Conservation (phyloP, 35 echinoderm and acorn worm species). For the Lytechinus pictus region DNA sequence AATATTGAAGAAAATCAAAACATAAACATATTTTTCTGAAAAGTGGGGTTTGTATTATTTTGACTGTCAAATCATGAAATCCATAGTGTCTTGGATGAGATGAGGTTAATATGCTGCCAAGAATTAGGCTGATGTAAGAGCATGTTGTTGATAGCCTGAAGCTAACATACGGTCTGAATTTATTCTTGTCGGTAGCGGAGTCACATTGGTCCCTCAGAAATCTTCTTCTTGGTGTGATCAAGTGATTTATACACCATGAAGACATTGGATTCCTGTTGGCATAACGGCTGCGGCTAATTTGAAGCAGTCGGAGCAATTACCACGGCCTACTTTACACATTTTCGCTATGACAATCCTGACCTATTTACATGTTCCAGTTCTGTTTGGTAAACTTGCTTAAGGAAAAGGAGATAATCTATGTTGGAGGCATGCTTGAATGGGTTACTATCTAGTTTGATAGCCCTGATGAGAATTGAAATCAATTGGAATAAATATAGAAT, state of each 20-base stretch:
- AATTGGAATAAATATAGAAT: not conserved
- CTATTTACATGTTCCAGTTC: not conserved
- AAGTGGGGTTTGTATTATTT: not conserved
- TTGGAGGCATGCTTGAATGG: not conserved
- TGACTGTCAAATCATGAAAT: not conserved
- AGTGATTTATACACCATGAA: slow-evolving; percentile 7
- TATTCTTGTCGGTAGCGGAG: not conserved
- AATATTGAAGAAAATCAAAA: not conserved
- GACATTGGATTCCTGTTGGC: not conserved
- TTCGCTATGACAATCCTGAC: not conserved
- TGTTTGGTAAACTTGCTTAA: not conserved
- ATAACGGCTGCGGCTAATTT: not conserved
- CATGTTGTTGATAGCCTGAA: not conserved
- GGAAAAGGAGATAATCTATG: not conserved
- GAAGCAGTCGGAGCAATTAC: slow-evolving; percentile 5
- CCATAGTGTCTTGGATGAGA: not conserved
- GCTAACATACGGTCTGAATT: not conserved
- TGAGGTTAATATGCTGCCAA: not conserved
- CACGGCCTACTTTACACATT: slow-evolving; percentile 10
- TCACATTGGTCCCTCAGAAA: not conserved
- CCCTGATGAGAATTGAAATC: not conserved
- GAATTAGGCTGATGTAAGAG: slow-evolving; percentile 1
- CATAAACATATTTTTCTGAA: not conserved
- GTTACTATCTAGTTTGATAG: not conserved
- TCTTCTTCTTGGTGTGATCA: not conserved